These are phyloP conservation scores for Herpetotheres cachinnans DNA, from an alignment of 2,113 vertebrate species.

Conservation along the genomic window DNA sequence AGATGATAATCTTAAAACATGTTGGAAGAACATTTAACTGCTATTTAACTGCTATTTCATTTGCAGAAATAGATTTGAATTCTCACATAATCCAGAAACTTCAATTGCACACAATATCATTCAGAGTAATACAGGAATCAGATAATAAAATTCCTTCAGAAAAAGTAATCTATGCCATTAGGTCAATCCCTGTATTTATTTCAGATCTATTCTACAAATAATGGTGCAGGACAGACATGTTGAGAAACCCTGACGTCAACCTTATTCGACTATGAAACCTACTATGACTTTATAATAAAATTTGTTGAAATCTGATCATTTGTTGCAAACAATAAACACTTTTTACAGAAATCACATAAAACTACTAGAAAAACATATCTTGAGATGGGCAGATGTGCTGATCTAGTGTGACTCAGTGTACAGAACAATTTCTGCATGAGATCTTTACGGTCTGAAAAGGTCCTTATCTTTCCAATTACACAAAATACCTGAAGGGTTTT, in stretches of 20 bases:
- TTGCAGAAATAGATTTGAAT: not conserved
- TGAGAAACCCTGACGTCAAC: not conserved
- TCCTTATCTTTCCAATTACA: not conserved
- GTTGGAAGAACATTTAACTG: not conserved
- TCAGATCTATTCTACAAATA: not conserved
- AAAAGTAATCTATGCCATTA: not conserved
- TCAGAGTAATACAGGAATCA: not conserved
- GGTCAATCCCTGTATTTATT: not conserved
- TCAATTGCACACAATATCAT: not conserved
- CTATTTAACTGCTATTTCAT: not conserved
- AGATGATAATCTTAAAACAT: not conserved
- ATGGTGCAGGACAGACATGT: not conserved
- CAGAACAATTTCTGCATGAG: not conserved
- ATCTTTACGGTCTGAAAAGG: not conserved
- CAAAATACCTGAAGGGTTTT: not conserved
- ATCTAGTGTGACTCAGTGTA: not conserved
- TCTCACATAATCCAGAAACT: not conserved
- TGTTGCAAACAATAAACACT: not conserved
- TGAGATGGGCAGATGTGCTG: not conserved
- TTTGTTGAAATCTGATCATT: not conserved
- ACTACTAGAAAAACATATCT: not conserved
- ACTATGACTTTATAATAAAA: not conserved
- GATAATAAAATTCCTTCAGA: not conserved
- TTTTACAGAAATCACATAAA: not conserved
- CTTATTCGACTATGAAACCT: not conserved